phyloP scores from a whole-genome alignment of 2,888 invertebrate species.

The Ophion ellenae region DNA sequence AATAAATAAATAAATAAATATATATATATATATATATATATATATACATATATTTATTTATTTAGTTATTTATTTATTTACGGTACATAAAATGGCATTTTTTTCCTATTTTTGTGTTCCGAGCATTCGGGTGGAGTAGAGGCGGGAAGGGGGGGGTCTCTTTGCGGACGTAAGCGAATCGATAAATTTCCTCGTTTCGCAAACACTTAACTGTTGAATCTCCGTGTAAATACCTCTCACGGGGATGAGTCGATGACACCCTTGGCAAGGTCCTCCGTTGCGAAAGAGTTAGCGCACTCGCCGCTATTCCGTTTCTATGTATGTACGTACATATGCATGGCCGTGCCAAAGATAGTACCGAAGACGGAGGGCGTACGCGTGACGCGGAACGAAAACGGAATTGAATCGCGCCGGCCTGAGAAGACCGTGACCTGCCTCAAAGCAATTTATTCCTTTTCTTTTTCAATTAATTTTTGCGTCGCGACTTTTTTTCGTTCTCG shows the following conservation, averaged over 20 bases:
- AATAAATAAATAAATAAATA: too few relatives aligned
- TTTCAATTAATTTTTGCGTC: neutral
- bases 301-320: neutral
- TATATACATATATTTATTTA: too few relatives aligned
- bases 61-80: too few relatives aligned
- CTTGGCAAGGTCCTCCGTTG: constrained; percentile 1
- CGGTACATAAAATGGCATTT: too few relatives aligned
- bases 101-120: too few relatives aligned
- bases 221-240: neutral
- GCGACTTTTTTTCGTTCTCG: neutral
- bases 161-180: neutral
- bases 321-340: constrained; percentile 14
- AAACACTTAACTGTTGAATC: too few relatives aligned
- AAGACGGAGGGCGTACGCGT: neutral
- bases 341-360: constrained; percentile 65
- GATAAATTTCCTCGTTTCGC: too few relatives aligned
- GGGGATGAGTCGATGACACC: neutral
- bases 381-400: neutral
- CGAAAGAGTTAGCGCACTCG: constrained; percentile 30
- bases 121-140: too few relatives aligned
- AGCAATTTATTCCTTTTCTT: constrained; percentile 26
- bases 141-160: too few relatives aligned
- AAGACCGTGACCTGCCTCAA: constrained; percentile 67
- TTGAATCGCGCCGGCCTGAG: constrained; percentile 43
- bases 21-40: too few relatives aligned